phyloP scores from a whole-genome alignment of 2,888 invertebrate genomes.

The Drosophila picticornis region DNA sequence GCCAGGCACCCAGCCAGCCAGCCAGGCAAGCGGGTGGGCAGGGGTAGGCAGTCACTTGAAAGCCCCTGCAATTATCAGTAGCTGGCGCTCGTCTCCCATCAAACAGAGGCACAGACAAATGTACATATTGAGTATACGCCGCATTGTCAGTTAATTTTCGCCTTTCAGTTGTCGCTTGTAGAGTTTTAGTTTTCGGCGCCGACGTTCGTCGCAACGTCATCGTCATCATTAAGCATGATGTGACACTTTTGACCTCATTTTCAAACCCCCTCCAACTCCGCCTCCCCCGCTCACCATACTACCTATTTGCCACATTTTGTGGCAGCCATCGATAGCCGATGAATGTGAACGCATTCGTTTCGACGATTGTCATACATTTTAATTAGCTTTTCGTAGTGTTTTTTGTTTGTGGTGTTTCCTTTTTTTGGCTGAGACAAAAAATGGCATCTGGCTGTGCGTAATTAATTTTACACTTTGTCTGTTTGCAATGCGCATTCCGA shows the following conservation, averaged over 20 bases:
- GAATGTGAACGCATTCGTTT: constrained; percentile 21
- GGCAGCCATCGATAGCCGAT: constrained; percentile 58
- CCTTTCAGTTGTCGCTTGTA: constrained; percentile 29
- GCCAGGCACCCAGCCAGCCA: not conserved
- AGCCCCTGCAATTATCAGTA: constrained; percentile 74
- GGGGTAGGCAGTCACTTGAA: constrained; percentile 56
- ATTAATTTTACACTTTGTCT: constrained; percentile 25
- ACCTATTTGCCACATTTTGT: constrained; percentile 5
- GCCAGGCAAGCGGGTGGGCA: not conserved
- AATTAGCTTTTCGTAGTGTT: constrained; percentile 36
- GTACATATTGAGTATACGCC: constrained; percentile 72
- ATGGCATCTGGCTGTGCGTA: constrained; percentile 31
- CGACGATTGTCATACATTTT: constrained; percentile 48
- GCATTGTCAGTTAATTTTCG: constrained; percentile 70
- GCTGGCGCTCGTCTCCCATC: constrained; percentile 48
- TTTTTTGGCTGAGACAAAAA: constrained; percentile 7
- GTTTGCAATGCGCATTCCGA: constrained; percentile 25
- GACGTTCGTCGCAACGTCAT: constrained; percentile 50
- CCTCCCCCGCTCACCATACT: not conserved
- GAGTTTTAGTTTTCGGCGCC: constrained; percentile 56
- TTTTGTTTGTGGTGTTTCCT: not conserved
- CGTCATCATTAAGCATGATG: constrained; percentile 83
- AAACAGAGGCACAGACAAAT: not conserved
- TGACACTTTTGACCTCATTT: constrained; percentile 82
- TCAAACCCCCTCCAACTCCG: not conserved